A percentile compares a stretch with the other conserved stretches of the same genome.
phyloP scores from a whole-genome alignment of 2,113 vertebrate genomes.

The Sigmodon hispidus region DNA sequence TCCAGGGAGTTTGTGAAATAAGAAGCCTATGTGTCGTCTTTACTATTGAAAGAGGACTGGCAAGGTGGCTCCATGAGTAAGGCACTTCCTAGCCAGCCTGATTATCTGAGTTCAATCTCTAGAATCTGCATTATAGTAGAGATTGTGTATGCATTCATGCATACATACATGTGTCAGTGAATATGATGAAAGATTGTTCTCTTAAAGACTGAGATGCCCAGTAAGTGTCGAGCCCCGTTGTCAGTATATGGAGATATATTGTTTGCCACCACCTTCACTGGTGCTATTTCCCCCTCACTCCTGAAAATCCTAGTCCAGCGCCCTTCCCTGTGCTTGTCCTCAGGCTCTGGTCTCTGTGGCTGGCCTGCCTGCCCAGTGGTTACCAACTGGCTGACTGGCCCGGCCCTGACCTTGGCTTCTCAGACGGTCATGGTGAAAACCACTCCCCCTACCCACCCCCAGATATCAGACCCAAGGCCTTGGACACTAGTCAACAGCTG shows the following conservation, averaged over 20 bases:
- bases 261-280: background rate
- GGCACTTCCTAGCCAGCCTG: background rate
- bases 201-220: background rate
- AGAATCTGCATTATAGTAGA: background rate
- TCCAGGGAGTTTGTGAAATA: background rate
- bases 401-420: background rate
- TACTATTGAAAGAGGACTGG: background rate
- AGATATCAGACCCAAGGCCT: background rate
- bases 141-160: background rate
- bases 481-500: too few relatives aligned
- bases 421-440: background rate
- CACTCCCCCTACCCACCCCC: background rate
- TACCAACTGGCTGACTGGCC: fast-evolving
- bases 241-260: background rate
- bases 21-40: background rate
- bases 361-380: background rate
- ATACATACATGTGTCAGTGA: background rate
- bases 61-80: background rate
- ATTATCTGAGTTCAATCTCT: background rate
- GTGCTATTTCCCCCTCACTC: background rate
- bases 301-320: background rate
- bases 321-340: background rate
- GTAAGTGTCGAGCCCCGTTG: background rate
- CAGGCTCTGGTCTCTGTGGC: background rate
- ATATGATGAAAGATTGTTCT: background rate